Evolutionary conservation across 2,797 vertebrate genomes (phyloP).

Genomic region (Pangasius macronema): DNA sequence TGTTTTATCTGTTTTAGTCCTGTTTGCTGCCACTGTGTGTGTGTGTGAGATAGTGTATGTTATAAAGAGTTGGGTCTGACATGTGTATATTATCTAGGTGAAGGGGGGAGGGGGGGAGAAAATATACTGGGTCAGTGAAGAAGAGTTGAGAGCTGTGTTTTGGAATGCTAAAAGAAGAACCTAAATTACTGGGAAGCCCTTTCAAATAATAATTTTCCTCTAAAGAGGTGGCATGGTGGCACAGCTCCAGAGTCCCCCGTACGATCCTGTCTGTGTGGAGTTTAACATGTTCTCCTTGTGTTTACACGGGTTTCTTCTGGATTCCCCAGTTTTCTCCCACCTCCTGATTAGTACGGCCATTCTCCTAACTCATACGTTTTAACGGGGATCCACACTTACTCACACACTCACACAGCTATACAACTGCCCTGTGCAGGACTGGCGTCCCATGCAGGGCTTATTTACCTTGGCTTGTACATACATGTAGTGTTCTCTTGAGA

Average conservation of each 20-base stretch:
- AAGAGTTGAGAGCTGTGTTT: conserved; percentile 1
- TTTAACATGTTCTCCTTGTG: neutral
- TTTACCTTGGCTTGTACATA: too few relatives aligned
- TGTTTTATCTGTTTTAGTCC: conserved; percentile 25
- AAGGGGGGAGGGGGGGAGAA: neutral
- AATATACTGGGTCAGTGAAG: neutral
- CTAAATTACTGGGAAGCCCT: neutral
- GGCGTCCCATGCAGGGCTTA: neutral
- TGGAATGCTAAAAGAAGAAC: neutral
- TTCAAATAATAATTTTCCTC: neutral
- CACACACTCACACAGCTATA: too few relatives aligned
- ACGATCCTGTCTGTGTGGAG: neutral
- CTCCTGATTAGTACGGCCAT: too few relatives aligned
- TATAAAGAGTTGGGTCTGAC: neutral
- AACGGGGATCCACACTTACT: too few relatives aligned
- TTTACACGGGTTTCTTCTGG: neutral
- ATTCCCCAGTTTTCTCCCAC: neutral
- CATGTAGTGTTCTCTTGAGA: neutral
- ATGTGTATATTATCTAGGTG: neutral
- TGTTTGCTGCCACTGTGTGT: conserved; percentile 1
- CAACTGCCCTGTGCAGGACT: neutral
- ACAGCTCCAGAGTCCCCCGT: neutral
- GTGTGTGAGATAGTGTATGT: neutral
- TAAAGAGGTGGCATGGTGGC: neutral
- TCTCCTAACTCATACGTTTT: too few relatives aligned